Evolutionary conservation across 2,797 vertebrate genomes (phyloP).

Genomic region (Sarcoramphus papa): DNA sequence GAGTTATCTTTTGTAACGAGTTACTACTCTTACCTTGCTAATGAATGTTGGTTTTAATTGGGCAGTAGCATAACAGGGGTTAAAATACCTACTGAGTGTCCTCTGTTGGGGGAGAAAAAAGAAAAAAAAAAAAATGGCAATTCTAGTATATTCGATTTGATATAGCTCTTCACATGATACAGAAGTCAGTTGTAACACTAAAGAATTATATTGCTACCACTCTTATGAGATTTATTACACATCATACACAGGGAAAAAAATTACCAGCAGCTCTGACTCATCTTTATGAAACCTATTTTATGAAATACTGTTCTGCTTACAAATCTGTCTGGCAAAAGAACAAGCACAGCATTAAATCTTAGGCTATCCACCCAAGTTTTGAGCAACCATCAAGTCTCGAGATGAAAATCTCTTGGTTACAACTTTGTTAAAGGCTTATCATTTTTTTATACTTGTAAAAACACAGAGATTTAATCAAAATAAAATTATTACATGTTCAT

Average conservation of each 20-base stretch:
- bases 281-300: not conserved
- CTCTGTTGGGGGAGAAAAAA: slow-evolving; percentile 74
- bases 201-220: not conserved
- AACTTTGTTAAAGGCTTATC: not conserved
- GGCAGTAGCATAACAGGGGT: slow-evolving; percentile 95
- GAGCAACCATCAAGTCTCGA: not conserved
- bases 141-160: not conserved
- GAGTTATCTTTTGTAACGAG: not conserved
- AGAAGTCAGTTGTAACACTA: not conserved
- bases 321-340: not conserved
- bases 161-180: not conserved
- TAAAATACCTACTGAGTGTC: slow-evolving; percentile 94
- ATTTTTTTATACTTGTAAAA: not conserved
- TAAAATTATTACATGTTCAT: fast-evolving
- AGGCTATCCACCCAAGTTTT: not conserved
- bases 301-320: not conserved
- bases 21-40: slow-evolving; percentile 88
- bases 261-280: not conserved
- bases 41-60: slow-evolving; percentile 94
- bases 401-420: not conserved
- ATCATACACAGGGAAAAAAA: not conserved
- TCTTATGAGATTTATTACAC: not conserved
- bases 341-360: not conserved
- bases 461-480: not conserved
- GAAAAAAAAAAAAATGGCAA: not conserved